These are phyloP conservation scores for Siderastrea siderea DNA, from an alignment of 92 coral and sea anemone genomes.

Conservation along the genomic window DNA sequence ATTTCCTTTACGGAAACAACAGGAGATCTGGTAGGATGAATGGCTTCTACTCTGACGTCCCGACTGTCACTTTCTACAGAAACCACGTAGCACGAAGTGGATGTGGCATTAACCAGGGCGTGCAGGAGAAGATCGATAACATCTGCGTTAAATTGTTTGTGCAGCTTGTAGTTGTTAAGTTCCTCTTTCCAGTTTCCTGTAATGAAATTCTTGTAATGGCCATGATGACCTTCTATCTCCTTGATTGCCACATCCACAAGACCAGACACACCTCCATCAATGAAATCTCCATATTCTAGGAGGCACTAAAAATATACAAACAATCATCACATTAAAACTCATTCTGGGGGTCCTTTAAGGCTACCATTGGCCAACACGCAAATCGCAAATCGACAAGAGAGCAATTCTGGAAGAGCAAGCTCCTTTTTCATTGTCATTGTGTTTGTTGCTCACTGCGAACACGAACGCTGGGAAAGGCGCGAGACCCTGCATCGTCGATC, in stretches of 20 bases:
- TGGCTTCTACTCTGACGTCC: not conserved
- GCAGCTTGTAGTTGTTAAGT: not conserved
- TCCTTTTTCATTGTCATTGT: too few relatives aligned
- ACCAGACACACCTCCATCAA: not conserved
- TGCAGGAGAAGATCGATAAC: not conserved
- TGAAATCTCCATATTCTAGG: not conserved
- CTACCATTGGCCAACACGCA: too few relatives aligned
- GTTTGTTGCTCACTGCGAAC: too few relatives aligned
- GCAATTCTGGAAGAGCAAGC: too few relatives aligned
- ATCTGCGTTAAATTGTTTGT: not conserved
- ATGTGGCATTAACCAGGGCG: not conserved
- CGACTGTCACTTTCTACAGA: not conserved
- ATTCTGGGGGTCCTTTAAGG: too few relatives aligned
- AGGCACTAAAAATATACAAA: not conserved
- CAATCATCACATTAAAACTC: too few relatives aligned
- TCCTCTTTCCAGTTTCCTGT: slow-evolving; percentile 3
- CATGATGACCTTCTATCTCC: not conserved
- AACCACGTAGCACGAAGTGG: not conserved
- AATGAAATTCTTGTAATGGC: not conserved
- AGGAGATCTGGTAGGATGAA: not conserved
- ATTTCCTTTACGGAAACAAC: not conserved
- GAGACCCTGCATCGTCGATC: too few relatives aligned
- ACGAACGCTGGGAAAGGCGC: too few relatives aligned
- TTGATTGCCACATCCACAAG: not conserved
- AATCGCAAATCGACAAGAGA: too few relatives aligned